Evolutionary conservation across 2,113 vertebrate genomes (phyloP), one percentile per base, ranked within the genome.

Genomic region (Sula dactylatra): DNA sequence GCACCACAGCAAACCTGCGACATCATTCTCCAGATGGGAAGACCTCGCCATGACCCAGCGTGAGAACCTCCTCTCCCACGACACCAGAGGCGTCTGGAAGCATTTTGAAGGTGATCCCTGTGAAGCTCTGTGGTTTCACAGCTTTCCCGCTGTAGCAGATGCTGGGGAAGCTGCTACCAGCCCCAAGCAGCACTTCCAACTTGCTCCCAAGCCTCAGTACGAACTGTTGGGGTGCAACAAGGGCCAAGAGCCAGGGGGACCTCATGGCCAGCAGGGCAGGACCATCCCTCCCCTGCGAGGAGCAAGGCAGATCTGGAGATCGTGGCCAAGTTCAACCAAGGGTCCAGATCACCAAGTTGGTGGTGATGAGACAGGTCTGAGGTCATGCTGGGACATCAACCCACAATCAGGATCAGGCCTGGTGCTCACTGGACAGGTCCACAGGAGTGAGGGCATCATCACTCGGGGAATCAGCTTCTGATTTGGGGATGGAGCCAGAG

Each of bases 81-180:
- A 38, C 64, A 73, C 65, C 11, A 9, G 34, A 50, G 76, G 32
- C 9, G 3, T 56, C 92, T 95, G 86, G 65, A 93, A 54, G 70
- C 5, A 1, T 71, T 95, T 79, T 70, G 82, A 74, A 94, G 94
- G 61, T 78, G 86, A 82, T 88, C 70, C 36, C 66, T n/a, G 65
- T 50, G 70, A 74, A 86, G 50, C 71, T 78, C 50, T 90, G 74
- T 56, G 82, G 79, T 70, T 96, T 92, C 79, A 72, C 86, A 90
- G 82, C 70, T 85, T 61, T 61, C 79, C 59, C 6, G 2, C 55
- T 69, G n/a, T 4, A 84, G 82, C 91, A 90, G 88, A 83, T 90
- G 85, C 54, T 83, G 67, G 18, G 4, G 2, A 66, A 38, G 84
- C 56, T 86, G 38, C 67, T 84, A 54, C 73, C 88, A 90, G 65